phyloP scores from a whole-genome alignment of 2,797 vertebrate species.

The Gila robusta region DNA sequence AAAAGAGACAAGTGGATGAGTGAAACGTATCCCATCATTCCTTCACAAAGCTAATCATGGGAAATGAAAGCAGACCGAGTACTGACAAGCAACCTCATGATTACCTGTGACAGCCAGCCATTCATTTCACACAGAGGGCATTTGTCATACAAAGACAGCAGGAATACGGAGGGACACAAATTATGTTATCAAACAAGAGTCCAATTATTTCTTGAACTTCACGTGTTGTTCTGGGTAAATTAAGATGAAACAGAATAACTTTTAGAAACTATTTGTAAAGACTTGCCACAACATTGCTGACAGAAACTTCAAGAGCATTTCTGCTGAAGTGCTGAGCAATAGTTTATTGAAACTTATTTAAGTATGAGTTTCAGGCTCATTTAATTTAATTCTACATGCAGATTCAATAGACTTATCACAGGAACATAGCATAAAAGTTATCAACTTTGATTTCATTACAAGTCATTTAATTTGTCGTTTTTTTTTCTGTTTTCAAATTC shows the following conservation, averaged over 20 bases:
- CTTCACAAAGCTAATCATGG: slow-evolving; percentile 78
- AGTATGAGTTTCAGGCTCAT: not conserved
- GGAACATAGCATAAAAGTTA: not conserved
- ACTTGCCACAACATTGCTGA: slow-evolving; percentile 26
- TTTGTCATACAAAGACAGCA: slow-evolving; percentile 72
- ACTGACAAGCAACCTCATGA: slow-evolving; percentile 79
- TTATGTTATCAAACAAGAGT: slow-evolving; percentile 56
- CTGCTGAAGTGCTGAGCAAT: not conserved
- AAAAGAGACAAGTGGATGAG: slow-evolving; percentile 51
- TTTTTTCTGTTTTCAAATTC: not conserved
- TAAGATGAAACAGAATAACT: slow-evolving; percentile 33
- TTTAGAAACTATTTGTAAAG: slow-evolving; percentile 42
- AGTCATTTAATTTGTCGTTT: not conserved
- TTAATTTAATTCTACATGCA: not conserved
- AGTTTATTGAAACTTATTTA: not conserved
- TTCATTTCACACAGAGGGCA: slow-evolving; percentile 76
- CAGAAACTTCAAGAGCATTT: not conserved
- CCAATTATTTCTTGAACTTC: slow-evolving; percentile 52
- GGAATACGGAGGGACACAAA: slow-evolving; percentile 52
- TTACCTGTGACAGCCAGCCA: slow-evolving; percentile 81
- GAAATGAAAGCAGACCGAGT: slow-evolving; percentile 80
- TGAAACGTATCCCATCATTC: slow-evolving; percentile 68
- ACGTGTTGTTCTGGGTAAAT: slow-evolving; percentile 40
- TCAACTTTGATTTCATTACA: slow-evolving; percentile 12
- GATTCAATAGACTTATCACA: slow-evolving; percentile 24